These are phyloP conservation scores for Malacoctenus gilli DNA, from an alignment of 2,797 vertebrate genomes.

Conservation along the genomic window DNA sequence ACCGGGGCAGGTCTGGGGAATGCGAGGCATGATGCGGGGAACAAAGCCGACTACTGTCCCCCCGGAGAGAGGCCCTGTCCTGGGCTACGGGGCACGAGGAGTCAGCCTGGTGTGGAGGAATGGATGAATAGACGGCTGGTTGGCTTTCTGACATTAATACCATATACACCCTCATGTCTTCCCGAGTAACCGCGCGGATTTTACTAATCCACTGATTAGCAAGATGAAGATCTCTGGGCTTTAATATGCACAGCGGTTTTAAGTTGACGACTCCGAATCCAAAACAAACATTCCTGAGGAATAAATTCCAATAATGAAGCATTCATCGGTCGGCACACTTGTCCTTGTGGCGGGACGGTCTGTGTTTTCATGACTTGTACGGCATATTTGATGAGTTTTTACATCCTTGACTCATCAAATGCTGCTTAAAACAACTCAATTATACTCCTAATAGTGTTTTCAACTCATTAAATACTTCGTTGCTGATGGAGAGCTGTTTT, in stretches of 20 bases:
- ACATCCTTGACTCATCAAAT: no score
- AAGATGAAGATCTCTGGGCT: neutral
- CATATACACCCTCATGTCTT: slow-evolving; percentile 1
- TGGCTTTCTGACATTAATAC: slow-evolving; percentile 33
- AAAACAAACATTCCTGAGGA: no score
- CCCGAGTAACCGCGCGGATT: slow-evolving; percentile 11
- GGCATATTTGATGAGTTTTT: no score
- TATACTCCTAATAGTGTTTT: neutral
- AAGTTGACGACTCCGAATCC: no score
- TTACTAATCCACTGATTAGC: neutral
- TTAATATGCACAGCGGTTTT: neutral
- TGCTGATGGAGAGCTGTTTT: no score
- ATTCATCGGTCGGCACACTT: no score
- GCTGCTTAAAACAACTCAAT: no score
- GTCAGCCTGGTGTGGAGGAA: slow-evolving; percentile 48
- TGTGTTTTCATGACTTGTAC: no score
- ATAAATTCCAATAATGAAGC: no score
- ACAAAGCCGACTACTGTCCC: slow-evolving; percentile 82
- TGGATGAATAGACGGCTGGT: slow-evolving; percentile 36
- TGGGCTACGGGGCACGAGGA: slow-evolving; percentile 59
- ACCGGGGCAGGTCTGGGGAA: slow-evolving; percentile 76
- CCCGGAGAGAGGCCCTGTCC: slow-evolving; percentile 73
- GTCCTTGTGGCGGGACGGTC: no score
- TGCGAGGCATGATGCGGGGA: slow-evolving; percentile 76
- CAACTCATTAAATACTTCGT: neutral